Evolutionary conservation across 2,797 vertebrate species (phyloP), one percentile per base, ranked within the genome.

Genomic region (Chanos chanos): DNA sequence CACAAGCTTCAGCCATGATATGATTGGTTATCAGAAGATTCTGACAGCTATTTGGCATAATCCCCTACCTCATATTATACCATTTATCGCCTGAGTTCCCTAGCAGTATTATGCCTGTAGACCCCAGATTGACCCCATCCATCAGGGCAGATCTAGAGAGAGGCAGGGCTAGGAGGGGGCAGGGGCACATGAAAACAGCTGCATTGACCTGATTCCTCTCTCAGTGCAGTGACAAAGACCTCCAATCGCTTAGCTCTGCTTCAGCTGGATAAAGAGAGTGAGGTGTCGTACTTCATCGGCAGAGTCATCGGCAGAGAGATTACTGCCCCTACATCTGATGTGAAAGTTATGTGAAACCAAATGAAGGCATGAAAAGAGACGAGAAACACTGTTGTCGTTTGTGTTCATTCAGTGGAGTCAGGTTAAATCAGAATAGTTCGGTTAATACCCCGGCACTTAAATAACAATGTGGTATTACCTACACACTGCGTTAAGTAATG

Each of bases 111-210:
- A 70, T 62, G 33, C 36, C 28, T 24, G 52, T 37, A 55, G 68
- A 40, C 45, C 60, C 57, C 51, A 71, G 52, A 61, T 68, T 73
- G 72, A 73, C 70, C 72, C 54, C 61, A 70, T 77, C 77, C 61
- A 70, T 77, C 68, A 64, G 61, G 52, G 33, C 66, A 63, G 56
- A 70, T 76, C 57, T 72, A 50, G 55, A 57, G 63, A 44, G 40
- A 24, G 49, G 40, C 49, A 48, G 53, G 55, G 49, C 48, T 61
- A 5, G 33, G 52, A 57, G 59, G 13, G 44, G 30, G 34, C 43
- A 25, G 47, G 41, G 25, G 51, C 64, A 48, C 61, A 66, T 48
- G 43, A 61, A 70, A 62, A 64, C 63, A 75, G 39, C 69, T 55
- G 58, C 51, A 67, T 70, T 75, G 68, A 77, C 77, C 77, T 62